phyloP scores from a whole-genome alignment of 2,113 vertebrate species.

The Caranx melampygus region DNA sequence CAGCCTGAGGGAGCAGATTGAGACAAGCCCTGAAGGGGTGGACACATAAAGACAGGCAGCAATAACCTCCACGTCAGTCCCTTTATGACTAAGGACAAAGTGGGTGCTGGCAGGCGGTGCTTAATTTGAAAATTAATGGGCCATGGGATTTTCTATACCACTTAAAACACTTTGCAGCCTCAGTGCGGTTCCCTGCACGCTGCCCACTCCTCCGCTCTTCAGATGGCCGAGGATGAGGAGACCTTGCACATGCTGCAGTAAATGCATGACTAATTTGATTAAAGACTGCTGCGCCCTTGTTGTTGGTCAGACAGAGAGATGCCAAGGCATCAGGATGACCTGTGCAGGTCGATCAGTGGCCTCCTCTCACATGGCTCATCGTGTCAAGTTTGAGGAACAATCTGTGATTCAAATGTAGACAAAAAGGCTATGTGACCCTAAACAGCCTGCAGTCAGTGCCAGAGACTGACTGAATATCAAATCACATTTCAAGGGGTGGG shows the following conservation, averaged over 20 bases:
- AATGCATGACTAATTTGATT: constrained; percentile 66
- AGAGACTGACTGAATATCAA: not conserved
- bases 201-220: constrained; percentile 43
- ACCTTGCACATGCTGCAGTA: constrained; percentile 63
- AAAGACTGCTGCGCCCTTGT: constrained; percentile 60
- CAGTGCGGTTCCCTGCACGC: constrained; percentile 28
- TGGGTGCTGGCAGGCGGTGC: constrained; percentile 65
- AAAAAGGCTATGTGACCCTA: not conserved
- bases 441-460: too few relatives aligned
- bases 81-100: constrained; percentile 84
- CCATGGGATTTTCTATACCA: constrained; percentile 67
- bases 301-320: constrained; percentile 57
- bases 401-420: not conserved
- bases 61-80: constrained; percentile 71
- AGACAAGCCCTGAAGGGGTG: constrained; percentile 38
- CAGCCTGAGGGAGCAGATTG: constrained; percentile 52
- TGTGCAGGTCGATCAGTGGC: not conserved
- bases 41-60: constrained; percentile 50
- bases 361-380: not conserved
- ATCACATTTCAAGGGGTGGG: not conserved
- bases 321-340: constrained; percentile 32
- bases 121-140: constrained; percentile 82
- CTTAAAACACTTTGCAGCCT: constrained; percentile 72
- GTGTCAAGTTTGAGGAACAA: not conserved
- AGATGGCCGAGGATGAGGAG: constrained; percentile 35